Base-by-base conservation (phyloP, 1,140 invertebrate genomes). In the Zaprionus vittiger region DNA sequence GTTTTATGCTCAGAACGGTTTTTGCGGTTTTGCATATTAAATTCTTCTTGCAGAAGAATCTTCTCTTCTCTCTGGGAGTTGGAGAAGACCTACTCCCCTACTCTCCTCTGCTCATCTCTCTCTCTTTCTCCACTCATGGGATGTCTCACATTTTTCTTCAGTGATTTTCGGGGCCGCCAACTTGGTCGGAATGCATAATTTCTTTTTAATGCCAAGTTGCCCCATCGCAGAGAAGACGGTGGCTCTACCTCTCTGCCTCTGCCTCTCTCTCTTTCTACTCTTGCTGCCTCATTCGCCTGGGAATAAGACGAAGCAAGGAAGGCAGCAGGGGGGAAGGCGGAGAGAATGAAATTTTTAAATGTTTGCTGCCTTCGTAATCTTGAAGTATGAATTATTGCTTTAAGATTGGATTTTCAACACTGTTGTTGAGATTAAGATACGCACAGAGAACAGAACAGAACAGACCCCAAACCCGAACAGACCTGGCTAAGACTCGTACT, bases 341-440 rank as follows among this genome's bases (percentile, higher is more conserved):
- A 52, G 22, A 41, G 68, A 74, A 76, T 81, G 79, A 85, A 90
- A 91, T 90, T 90, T 90, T 91, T 91, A 91, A 91, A 87, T 91
- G 86, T 91, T 90, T 83, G 81, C 77, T 86, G 84, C 81, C 77
- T 84, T 91, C 83, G 85, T 91, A 90, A 91, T 87, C 91, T 91
- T 84, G 76, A 91, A 87, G 83, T 92, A 91, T 91, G 91, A 91
- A 91, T 87, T 91, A 91, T 91, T 86, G 86, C 86, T 91, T 91
- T 91, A 82, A 91, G 91, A 91, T 91, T 87, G 91, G 79, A 92
- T 91, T 91, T 91, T 91, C 86, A 91, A 92, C 91, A 91, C 91
- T 83, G 81, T 92, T 82, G 84, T 86, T 83, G 73, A 90, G 85
- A 90, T 90, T 90, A 90, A 90, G 85, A 90, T 90, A 90, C 86